Conservation (phyloP, 2,797 vertebrate species). For the Acrossocheilus wenchowensis region DNA sequence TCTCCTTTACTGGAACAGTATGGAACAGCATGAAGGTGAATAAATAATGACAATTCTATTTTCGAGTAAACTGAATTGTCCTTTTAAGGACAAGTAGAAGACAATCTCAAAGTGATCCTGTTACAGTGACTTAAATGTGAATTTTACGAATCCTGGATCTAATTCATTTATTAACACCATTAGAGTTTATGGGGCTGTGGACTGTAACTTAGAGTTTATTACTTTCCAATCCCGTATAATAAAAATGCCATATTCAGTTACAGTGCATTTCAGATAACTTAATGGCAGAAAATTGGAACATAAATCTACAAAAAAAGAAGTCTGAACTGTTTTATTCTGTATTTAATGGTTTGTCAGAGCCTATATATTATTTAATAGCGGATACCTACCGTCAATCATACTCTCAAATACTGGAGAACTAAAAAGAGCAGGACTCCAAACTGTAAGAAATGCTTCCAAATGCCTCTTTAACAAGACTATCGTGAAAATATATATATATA, state of each 20-base stretch:
- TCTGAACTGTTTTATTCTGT: slow-evolving; percentile 24
- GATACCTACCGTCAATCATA: slow-evolving; percentile 8
- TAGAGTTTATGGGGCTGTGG: slow-evolving; percentile 78
- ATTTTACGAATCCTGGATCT: slow-evolving; percentile 51
- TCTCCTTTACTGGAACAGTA: background rate
- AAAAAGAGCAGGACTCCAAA: slow-evolving; percentile 15
- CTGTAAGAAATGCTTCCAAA: slow-evolving; percentile 13
- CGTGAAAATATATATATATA: background rate
- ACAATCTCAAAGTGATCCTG: background rate
- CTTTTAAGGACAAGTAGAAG: slow-evolving; percentile 10
- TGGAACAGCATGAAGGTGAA: background rate
- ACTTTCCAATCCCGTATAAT: slow-evolving; percentile 59
- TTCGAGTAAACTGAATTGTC: background rate
- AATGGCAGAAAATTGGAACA: slow-evolving; percentile 46
- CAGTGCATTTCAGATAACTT: slow-evolving; percentile 44
- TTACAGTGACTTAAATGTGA: slow-evolving; percentile 17
- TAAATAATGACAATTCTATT: background rate
- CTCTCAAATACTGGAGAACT: slow-evolving; percentile 14
- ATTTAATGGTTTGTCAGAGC: slow-evolving; percentile 38
- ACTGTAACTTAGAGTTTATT: slow-evolving; percentile 75
- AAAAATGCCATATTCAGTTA: slow-evolving; percentile 53
- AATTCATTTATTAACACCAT: slow-evolving; percentile 77
- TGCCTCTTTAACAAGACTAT: background rate
- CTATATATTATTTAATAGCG: background rate
- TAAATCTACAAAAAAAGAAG: slow-evolving; percentile 45